phyloP scores from a whole-genome alignment of 2,888 invertebrate species.

The Dastarcus helophoroides region DNA sequence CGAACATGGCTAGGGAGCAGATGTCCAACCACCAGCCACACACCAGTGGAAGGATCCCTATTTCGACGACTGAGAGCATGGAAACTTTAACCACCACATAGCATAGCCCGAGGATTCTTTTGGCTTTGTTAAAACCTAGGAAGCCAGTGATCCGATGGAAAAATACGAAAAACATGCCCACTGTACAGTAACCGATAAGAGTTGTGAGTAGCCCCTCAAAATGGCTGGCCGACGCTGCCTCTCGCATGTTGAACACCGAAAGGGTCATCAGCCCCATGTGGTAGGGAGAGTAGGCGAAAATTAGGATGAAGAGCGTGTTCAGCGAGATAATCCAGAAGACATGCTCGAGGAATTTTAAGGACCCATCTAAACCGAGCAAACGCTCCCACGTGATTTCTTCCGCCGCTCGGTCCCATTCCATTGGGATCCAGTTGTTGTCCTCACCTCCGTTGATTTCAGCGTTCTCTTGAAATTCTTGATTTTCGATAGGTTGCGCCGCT shows the following conservation, averaged over 20 bases:
- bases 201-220: slow-evolving; percentile 91
- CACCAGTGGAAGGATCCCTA: slow-evolving; percentile 89
- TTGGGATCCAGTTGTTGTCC: slow-evolving; percentile 93
- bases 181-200: slow-evolving; percentile 83
- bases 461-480: slow-evolving; percentile 28
- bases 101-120: slow-evolving; percentile 80
- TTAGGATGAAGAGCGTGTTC: slow-evolving; percentile 91
- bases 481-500: slow-evolving; percentile 5
- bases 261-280: slow-evolving; percentile 85
- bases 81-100: slow-evolving; percentile 89
- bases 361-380: slow-evolving; percentile 89
- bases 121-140: slow-evolving; percentile 67
- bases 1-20: slow-evolving; percentile 87
- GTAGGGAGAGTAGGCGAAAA: slow-evolving; percentile 95
- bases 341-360: slow-evolving; percentile 93
- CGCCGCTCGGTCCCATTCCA: slow-evolving; percentile 96
- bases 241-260: slow-evolving; percentile 54
- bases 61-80: slow-evolving; percentile 89
- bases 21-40: slow-evolving; percentile 99
- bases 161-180: slow-evolving; percentile 70
- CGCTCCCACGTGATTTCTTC: slow-evolving; percentile 99
- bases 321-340: slow-evolving; percentile 98
- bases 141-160: slow-evolving; percentile 76
- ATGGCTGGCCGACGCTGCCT: slow-evolving; percentile 61
- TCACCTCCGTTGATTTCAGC: slow-evolving; percentile 53